Conservation (phyloP, 1,140 invertebrate genomes). For the Heliconius himera region DNA sequence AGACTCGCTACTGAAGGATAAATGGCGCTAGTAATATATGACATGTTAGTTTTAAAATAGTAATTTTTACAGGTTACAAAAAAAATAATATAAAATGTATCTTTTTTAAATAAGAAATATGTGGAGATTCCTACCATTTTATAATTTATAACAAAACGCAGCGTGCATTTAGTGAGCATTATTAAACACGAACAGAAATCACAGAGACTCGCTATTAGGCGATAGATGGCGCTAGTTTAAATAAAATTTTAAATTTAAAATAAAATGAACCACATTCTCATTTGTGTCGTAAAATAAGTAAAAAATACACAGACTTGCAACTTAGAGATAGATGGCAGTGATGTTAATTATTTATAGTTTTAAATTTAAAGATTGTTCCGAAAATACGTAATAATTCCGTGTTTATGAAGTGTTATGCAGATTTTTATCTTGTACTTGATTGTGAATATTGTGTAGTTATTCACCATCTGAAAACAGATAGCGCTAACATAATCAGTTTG, state of each 20-base stretch:
- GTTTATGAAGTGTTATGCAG: no score
- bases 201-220: constrained; percentile 24
- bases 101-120: no score
- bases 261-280: no score
- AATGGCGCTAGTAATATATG: constrained; percentile 42
- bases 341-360: no score
- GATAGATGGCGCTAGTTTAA: background rate
- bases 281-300: no score
- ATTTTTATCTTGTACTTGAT: no score
- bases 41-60: background rate
- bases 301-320: no score
- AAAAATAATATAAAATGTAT: no score
- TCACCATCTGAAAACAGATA: background rate
- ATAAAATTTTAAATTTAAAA: no score
- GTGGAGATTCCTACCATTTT: no score
- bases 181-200: constrained; percentile 71
- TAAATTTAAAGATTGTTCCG: background rate
- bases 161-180: constrained; percentile 71
- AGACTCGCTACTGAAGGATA: constrained; percentile 56
- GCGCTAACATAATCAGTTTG: background rate
- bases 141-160: constrained; percentile 39
- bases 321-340: no score
- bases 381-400: no score
- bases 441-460: background rate
- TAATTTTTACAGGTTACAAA: background rate